Evolutionary conservation across 1,140 invertebrate species (phyloP), one percentile per base, ranked within the genome.

Genomic region (roundworm (Caenorhabditis elegans)): DNA sequence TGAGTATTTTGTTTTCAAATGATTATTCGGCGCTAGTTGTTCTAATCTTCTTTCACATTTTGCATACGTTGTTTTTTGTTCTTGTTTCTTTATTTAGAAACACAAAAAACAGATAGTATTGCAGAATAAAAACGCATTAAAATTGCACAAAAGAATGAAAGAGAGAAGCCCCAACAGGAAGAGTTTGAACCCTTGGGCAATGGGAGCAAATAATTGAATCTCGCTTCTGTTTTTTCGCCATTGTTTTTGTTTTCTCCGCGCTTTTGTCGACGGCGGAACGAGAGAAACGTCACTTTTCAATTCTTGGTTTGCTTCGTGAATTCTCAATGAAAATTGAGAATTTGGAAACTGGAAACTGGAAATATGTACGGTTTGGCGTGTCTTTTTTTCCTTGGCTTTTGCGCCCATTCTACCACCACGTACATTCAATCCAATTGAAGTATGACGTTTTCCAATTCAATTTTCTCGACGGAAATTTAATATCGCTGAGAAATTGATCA

Each of bases 271-370:
- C 22, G 49, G 60, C 31, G 31, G 60, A 70, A 60, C 53, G 13
- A 60, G n/a, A 26, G 13, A 70, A 70, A 70, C 60, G 60, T 70
- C 60, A 70, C 26, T 70, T 70, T 70, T 70, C 60, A 70, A 70
- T 70, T 19, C 34, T 70, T 70, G 60, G 43, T 70, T 70, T 26
- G 10, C 28, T 19, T 36, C n/a, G 60, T 19, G 34, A 70, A 31
- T 39, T 39, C 60, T 15, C 6, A 43, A 8, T 43, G 39, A 8
- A 43, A 43, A 43, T 43, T 43, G 6, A 43, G 6, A 43, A 43
- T 43, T n/a, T n/a, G n/a, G n/a, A n/a, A n/a, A n/a, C n/a, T n/a
- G n/a, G n/a, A n/a, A n/a, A n/a, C n/a, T n/a, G n/a, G n/a, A n/a
- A n/a, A n/a, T n/a, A n/a, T n/a, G n/a, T n/a, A n/a, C n/a, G n/a